phyloP scores from a whole-genome alignment of 2,888 invertebrate genomes.

The Pristionchus mayeri region DNA sequence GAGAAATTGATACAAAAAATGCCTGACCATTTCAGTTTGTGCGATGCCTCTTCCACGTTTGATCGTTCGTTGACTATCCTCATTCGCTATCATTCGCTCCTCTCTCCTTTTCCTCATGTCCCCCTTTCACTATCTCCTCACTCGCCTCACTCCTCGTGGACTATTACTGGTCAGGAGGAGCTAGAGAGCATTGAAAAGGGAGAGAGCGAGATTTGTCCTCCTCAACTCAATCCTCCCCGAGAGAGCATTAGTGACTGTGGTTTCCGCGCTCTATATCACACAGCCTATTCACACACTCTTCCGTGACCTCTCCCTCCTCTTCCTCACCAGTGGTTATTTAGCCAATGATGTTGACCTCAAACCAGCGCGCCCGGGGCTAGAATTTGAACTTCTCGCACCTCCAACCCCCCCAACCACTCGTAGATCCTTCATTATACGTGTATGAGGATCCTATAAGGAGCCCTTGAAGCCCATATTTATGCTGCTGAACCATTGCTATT shows the following conservation, averaged over 20 bases:
- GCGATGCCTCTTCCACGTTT: background rate
- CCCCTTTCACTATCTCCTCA: constrained; percentile 5
- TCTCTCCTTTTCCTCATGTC: constrained; percentile 7
- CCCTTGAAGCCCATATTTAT: too few species aligned
- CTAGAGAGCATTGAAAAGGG: too few species aligned
- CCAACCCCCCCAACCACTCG: too few species aligned
- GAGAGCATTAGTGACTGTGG: too few species aligned
- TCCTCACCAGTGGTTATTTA: constrained; percentile 9
- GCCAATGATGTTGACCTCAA: background rate
- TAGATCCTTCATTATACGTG: too few species aligned
- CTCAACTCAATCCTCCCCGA: background rate
- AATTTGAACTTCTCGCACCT: too few species aligned
- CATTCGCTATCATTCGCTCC: background rate
- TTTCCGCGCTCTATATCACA: constrained; percentile 22
- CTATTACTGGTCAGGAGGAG: background rate
- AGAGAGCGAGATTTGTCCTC: too few species aligned
- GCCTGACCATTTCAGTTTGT: too few species aligned
- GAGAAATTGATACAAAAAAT: too few species aligned
- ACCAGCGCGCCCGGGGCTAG: too few species aligned
- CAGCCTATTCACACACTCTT: background rate
- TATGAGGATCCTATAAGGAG: too few species aligned
- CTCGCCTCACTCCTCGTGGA: background rate
- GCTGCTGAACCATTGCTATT: too few species aligned
- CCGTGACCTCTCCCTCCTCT: background rate
- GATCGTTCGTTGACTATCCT: background rate